Base-by-base conservation (phyloP, 2,113 vertebrate genomes). In the Ardeotis arabs region DNA sequence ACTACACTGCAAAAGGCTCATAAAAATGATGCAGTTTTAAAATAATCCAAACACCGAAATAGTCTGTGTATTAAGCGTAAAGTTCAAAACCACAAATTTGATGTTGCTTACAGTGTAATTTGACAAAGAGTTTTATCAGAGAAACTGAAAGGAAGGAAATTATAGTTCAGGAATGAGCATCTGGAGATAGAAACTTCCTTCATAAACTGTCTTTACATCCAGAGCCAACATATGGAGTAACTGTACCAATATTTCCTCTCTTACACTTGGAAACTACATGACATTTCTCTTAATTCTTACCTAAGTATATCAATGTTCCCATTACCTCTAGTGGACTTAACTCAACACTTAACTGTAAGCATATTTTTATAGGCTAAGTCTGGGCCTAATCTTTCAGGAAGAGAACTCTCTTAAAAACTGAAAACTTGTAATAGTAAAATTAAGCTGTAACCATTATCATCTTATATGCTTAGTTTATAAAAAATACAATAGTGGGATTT, bases 211-310 rank as follows among this genome's bases (percentile, higher is more conserved):
- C 4, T 70, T 81, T 66, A 62, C 4, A 50, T 2, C 4, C 14
- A 53, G 49, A 78, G 27, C 14, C 3, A 68, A 29, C 1, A 0
- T n/a, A 19, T 2, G 3, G 2, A 9, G 7, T 44, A 59, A 49
- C 14, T 62, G 3, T 58, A 21, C 9, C 4, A 20, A 12, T 4
- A n/a, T 56, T 59, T 87, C 23, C 50, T 80, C 18, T 56, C 62
- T 66, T 81, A 23, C 2, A 25, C 29, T 37, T 77, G 35, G 39
- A 83, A 89, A 44, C 35, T 60, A 9, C 3, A 27, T 13, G 5
- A 1, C 4, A 60, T 66, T 76, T 83, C 83, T 72, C 22, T 80
- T 77, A 5, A 39, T 80, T 87, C 35, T 69, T 77, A 80, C 14
- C 2, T 9, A 83, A 24, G 10, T 45, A 47, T 29, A 21, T 14